Base-by-base conservation (phyloP, 2,797 vertebrate species). In the Spinibarbus caldwelli region DNA sequence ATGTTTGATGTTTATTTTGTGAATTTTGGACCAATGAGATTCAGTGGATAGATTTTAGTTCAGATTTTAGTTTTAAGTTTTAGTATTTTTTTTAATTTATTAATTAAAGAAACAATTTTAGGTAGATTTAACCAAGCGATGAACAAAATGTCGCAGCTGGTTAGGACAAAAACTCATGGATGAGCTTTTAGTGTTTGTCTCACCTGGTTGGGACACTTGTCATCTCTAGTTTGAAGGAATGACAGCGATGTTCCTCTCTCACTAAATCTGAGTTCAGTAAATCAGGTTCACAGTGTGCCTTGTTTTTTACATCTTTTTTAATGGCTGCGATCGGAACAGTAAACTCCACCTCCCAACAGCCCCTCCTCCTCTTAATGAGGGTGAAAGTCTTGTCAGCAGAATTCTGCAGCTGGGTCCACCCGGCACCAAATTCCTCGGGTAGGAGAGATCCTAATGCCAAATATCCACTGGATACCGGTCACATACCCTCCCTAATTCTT, bases 341-440 rank as follows among this genome's bases (percentile, higher is more conserved):
- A 99, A 99, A 96, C 98, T 99, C 92, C 98, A 99, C 96, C 97
- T 99, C 93, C 98, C 98, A 94, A 97, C 97, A 92, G 97, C 98
- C 96, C 98, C 98, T 93, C 98, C 98, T 96, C 98, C 98, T 97
- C 96, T 99, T 95, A 99, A 99, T 95, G 98, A 99, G 97, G 98
- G 98, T 93, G 98, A 99, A 97, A 99, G 98, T 93, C 96, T 99
- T 97, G 98, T 99, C 96, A 99, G 97, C 96, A 97, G 98, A 95
- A 99, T 99, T 95, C 97, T 99, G 94, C 98, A 99, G 95, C 97
- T 99, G 95, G 98, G 98, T 96, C 98, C 98, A 95, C 98, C 98
- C 95, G 98, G 98, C 95, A 99, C 98, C 95, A 99, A 98, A 97
- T 99, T 99, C 95, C 98, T 99, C 96, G 98, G 98, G 98, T 99